A percentile compares a stretch with the other conserved stretches of the same genome.
These are phyloP conservation scores for Drosophila tsacasi DNA, from an alignment of 1,140 invertebrate genomes.

Conservation along the genomic window DNA sequence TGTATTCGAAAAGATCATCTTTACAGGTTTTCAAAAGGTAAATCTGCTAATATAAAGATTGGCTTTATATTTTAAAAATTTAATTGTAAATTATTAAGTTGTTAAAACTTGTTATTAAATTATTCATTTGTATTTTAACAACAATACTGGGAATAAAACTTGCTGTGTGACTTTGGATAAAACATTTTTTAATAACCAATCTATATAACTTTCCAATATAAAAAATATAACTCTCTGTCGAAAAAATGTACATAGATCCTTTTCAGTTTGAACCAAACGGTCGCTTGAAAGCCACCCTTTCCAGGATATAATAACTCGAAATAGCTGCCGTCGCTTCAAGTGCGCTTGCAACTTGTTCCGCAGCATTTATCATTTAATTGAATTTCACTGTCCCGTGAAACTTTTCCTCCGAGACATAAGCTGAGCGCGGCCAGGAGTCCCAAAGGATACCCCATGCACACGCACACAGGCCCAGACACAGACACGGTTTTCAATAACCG, in stretches of 20 bases:
- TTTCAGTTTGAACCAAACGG: neutral
- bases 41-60: too few relatives aligned
- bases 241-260: neutral
- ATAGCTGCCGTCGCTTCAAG: neutral
- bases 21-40: neutral
- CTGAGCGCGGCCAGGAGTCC: conserved; percentile 6
- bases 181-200: too few relatives aligned
- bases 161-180: too few relatives aligned
- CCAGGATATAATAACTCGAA: conserved; percentile 11
- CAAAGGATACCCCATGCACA: neutral
- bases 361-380: conserved; percentile 35
- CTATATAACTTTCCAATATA: too few relatives aligned
- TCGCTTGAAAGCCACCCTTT: neutral
- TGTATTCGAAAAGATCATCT: too few relatives aligned
- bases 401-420: conserved; percentile 19
- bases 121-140: too few relatives aligned
- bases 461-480: conserved; percentile 19
- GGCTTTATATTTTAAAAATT: too few relatives aligned
- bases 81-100: too few relatives aligned
- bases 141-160: too few relatives aligned
- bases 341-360: conserved; percentile 1
- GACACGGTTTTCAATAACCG: conserved; percentile 70
- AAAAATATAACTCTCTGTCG: too few relatives aligned
- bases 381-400: conserved; percentile 15
- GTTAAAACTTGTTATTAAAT: too few relatives aligned